phyloP scores from a whole-genome alignment of 2,113 vertebrate species.

The Aphyosemion australe region DNA sequence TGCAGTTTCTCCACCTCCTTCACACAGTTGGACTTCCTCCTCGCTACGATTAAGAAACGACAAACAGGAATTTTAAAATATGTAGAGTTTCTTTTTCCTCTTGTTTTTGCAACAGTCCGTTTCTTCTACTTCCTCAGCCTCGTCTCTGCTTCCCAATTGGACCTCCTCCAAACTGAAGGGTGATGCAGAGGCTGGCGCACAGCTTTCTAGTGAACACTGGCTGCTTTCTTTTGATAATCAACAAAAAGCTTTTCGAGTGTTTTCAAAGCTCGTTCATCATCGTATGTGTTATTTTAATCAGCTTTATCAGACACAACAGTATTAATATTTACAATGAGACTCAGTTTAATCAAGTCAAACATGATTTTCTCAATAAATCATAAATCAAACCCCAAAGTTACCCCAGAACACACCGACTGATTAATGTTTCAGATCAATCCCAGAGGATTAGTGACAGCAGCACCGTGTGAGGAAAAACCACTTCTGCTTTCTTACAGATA shows the following conservation, averaged over 20 bases:
- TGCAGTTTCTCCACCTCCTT: constrained; percentile 99
- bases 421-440: constrained; percentile 48
- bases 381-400: constrained; percentile 20
- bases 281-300: constrained; percentile 1
- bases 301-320: constrained; percentile 15
- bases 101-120: background rate
- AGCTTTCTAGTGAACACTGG: constrained; percentile 46
- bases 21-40: constrained; percentile 98
- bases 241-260: constrained; percentile 45
- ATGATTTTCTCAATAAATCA: constrained; percentile 1
- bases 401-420: constrained; percentile 35
- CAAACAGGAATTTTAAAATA: constrained; percentile 30
- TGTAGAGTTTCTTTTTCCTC: constrained; percentile 7
- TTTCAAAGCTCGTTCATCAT: too few relatives aligned
- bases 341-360: background rate
- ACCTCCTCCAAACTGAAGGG: constrained; percentile 30
- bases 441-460: constrained; percentile 18
- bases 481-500: constrained; percentile 31
- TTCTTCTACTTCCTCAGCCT: constrained; percentile 21
- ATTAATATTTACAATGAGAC: background rate
- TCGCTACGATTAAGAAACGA: constrained; percentile 78
- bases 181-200: constrained; percentile 61
- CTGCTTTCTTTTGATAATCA: constrained; percentile 37
- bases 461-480: constrained; percentile 29
- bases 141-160: constrained; percentile 8